These are phyloP conservation scores for Oriolus oriolus DNA, from an alignment of 2,113 vertebrate genomes.

Conservation along the genomic window DNA sequence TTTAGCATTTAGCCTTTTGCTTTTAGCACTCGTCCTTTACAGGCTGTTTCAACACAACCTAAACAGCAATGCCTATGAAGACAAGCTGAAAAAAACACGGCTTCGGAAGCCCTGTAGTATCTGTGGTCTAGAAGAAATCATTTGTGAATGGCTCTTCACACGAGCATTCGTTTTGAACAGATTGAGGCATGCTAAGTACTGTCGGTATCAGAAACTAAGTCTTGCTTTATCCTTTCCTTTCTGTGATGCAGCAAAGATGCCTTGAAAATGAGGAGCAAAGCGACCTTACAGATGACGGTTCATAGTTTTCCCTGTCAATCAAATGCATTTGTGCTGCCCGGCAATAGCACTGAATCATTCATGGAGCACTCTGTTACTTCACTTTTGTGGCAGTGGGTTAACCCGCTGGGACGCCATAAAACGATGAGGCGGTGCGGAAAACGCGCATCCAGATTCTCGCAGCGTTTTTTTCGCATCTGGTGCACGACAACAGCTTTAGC, in stretches of 20 bases:
- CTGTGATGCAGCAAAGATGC: neutral
- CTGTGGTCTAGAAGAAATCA: neutral
- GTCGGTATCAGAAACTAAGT: neutral
- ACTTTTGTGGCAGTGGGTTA: fast-evolving
- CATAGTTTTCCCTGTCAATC: neutral
- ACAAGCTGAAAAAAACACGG: neutral
- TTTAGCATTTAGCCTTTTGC: neutral
- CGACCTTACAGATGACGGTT: neutral
- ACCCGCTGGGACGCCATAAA: neutral
- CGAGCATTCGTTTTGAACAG: neutral
- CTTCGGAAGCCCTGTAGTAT: neutral
- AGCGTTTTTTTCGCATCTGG: no score
- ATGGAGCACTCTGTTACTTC: fast-evolving
- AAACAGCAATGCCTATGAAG: neutral
- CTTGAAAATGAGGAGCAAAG: neutral
- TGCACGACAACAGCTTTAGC: fast-evolving
- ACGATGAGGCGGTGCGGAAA: fast-evolving
- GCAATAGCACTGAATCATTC: neutral
- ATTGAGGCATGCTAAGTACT: fast-evolving
- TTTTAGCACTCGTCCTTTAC: neutral
- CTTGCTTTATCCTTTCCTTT: neutral
- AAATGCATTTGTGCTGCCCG: no score
- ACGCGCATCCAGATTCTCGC: neutral
- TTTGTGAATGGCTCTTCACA: neutral
- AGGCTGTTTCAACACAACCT: neutral